Conservation (phyloP, 2,797 vertebrate genomes). For the Buceros bicornis region DNA sequence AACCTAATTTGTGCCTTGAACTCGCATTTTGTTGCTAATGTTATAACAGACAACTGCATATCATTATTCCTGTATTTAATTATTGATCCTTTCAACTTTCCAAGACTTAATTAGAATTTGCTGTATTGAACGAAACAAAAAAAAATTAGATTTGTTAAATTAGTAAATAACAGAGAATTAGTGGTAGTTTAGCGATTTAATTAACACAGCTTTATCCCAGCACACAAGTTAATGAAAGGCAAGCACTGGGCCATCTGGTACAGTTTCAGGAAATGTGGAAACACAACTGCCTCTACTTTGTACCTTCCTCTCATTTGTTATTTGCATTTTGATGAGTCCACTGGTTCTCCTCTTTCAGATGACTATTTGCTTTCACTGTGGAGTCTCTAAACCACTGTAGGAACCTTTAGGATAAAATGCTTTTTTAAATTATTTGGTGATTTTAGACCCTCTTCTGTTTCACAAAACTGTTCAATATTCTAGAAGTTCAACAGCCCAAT, state of each 20-base stretch:
- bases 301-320: conserved; percentile 34
- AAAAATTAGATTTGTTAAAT: conserved; percentile 52
- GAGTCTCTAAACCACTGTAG: neutral
- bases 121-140: conserved; percentile 55
- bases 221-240: conserved; percentile 68
- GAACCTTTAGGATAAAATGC: neutral
- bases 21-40: conserved; percentile 3
- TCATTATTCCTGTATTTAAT: conserved; percentile 57
- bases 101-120: conserved; percentile 66
- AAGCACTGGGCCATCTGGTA: conserved; percentile 69
- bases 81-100: conserved; percentile 62
- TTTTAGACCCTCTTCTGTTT: neutral
- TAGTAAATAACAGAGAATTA: conserved; percentile 74
- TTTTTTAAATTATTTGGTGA: neutral
- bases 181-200: conserved; percentile 75
- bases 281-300: conserved; percentile 13
- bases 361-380: neutral
- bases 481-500: neutral
- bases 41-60: neutral
- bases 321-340: conserved; percentile 49
- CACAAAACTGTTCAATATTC: neutral
- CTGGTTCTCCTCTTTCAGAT: neutral
- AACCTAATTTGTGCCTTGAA: neutral
- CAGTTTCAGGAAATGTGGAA: conserved; percentile 56
- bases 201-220: conserved; percentile 73